Base-by-base conservation (phyloP, 92 coral and sea anemone species). In the Nematostella vectensis region DNA sequence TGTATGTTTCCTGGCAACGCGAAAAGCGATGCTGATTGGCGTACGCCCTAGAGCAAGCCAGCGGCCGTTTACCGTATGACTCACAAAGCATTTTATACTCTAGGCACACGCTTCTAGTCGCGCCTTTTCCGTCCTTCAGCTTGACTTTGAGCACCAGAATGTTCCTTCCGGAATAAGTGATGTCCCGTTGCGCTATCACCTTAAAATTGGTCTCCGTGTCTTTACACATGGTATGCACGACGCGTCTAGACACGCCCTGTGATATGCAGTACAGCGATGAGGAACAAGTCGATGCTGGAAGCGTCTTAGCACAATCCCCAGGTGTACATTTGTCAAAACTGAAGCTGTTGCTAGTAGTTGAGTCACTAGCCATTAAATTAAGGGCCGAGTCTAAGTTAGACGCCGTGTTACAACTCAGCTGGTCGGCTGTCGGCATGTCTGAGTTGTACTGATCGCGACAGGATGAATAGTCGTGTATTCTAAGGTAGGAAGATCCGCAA, bases 51-150 rank as follows among this genome's bases (percentile, higher is more conserved):
- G 78, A 55, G 27, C 83, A 77, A 1, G 73, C 69, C 40, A 77
- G 47, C 11, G 83, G 83, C 25, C 74, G 58, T 54, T 70, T 70
- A 3, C 73, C 83, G 42, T 77, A 77, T 10, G 83, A 77, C 17
- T 69, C 78, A 20, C 83, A 77, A 40, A 77, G 54, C 54, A 30
- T 51, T 59, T 70, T 38, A 48, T 77, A 77, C 28, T 77, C 83
- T 3, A 50, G 28, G 52, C 83, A 77, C 83, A 77, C 69, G 25
- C 48, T 77, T 6, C 25, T 27, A 11, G 2, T 18, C 4, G 67
- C 30, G 2, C 37, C 75, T 31, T 28, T 58, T 2, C 59, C 26
- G 31, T 59, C 31, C 18, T 49, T 33, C 1, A 69, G 49, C 54
- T 11, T 48, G 11, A 56, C 59, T 43, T 69, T 69, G 13, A 69